Evolutionary conservation across 2,797 vertebrate genomes (phyloP), one percentile per base, ranked within the genome.

Genomic region (Channa striata): DNA sequence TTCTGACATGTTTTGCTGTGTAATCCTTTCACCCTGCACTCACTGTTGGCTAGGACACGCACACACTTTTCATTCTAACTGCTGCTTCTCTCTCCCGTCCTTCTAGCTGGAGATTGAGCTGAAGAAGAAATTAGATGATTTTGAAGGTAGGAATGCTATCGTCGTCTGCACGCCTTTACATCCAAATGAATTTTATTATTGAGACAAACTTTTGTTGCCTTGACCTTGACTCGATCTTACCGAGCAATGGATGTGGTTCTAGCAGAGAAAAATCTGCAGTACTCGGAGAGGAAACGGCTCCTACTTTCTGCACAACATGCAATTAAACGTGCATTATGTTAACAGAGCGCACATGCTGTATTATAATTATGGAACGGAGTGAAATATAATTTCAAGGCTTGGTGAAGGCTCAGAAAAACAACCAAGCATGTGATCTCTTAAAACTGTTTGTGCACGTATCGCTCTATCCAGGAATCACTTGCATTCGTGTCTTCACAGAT

Each of bases 81-180:
- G n/a, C n/a, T n/a, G n/a, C n/a, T n/a, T n/a, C 8, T 30, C 33
- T 58, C 11, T 43, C 19, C 11, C 87, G 11, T 73, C 17, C 81
- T 79, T 92, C 13, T 74, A 99, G 97, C 93, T 99, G 63, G 96
- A 98, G 79, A 90, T 94, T 2, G 96, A 96, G 6, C 89, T 99
- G 86, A 94, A 93, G 46, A 96, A 96, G 76, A 96, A 95, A 63
- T 94, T 99, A 66, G 94, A 95, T 33, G 95, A 96, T 16, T 93
- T 98, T 2, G 95, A 98, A 98, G 97, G 97, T 99, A 95, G 20
- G 68, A 59, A 7, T 6, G 34, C 14, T 1, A 20, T 56, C 48
- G 20, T 46, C 30, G 48, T 56, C 19, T 17, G 50, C 63, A 39
- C 42, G 20, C 59, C 36, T 9, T 17, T 57, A 5, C 11, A 6